Base-by-base conservation (phyloP, 1,140 invertebrate species). In the Drosophila arawakana region DNA sequence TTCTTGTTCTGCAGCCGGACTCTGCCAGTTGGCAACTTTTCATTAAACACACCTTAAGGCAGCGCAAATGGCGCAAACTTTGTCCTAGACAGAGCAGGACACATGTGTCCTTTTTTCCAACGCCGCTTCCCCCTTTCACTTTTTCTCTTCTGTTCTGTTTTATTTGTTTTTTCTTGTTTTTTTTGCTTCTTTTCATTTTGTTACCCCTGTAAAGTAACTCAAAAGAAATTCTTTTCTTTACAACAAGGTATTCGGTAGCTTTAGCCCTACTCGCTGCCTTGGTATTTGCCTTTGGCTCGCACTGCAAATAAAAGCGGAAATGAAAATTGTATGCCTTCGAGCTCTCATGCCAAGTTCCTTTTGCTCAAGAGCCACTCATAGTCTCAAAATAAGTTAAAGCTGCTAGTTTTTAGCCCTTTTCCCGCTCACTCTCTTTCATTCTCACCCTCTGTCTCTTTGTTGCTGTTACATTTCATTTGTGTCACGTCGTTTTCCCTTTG, bases 21-120 rank as follows among this genome's bases (percentile, higher is more conserved):
- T 54, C 47, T 25, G 11, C 15, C 37, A 67, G 41, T 61, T 61
- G 72, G 73, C 76, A 80, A 80, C 76, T 80, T 80, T 80, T 80
- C 78, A 80, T 80, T 80, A 80, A 80, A 78, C 78, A 67, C 78
- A 80, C 78, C 78, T 80, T 80, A 80, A 80, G 78, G 78, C 78
- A 62, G 62, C 72, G 66, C 76, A 78, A 80, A 80, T 78, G 78
- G 71, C 68, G 60, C 72, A 80, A 80, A 80, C 50, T 80, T 80
- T 78, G 62, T 78, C 75, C 62, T 74, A 54, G 55, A 39, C 63
- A 10, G 25, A 57, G 39, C 59, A 77, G 54, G 73, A 71, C 73
- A 75, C 73, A 75, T 75, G 73, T 71, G 73, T 75, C 73, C 67
- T 65, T 74, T 74, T 58, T 46, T 54, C 44, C 25, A 30, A n/a